Evolutionary conservation across 2,113 vertebrate genomes (phyloP), one percentile per base, ranked within the genome.

Genomic region (Tychaedon coryphoeus): DNA sequence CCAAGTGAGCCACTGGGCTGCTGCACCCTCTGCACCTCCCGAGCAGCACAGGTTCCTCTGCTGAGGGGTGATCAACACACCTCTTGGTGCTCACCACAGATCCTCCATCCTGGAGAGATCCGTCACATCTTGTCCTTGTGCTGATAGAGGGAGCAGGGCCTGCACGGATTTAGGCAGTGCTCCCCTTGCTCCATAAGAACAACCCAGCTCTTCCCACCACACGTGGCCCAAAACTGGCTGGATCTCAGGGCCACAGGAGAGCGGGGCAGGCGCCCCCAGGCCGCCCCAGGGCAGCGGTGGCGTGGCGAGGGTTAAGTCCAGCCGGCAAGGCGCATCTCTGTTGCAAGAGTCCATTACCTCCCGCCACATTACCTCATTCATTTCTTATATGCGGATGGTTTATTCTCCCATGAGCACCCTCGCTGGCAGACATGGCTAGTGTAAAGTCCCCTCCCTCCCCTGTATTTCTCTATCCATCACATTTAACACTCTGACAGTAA

Each of bases 401-500:
- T 99, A 97, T 97, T 98, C 97, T 99, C 99, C 98, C 98, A 98
- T 97, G 98, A 99, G 98, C 98, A 98, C 98, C 97, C 98, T 98
- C 98, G 98, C 97, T 97, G 97, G 98, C 98, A 98, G 98, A 98
- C 98, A 98, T 97, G 98, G 98, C 98, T 98, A 98, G 98, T 97
- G 98, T 98, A 98, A 98, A 98, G 98, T 98, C 98, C 97, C 98
- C 98, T 98, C 98, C 98, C 98, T 97, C 98, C 98, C 98, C 97
- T 97, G 97, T 92, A 96, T 98, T 98, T 99, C 98, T 99, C 99
- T 99, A 99, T 99, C 98, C 98, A 99, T 99, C 99, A 99, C 99
- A 99, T 99, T 99, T 99, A 99, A 99, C 99, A 99, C 99, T 98
- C 98, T 99, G 99, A 99, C 99, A 99, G 98, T 99, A 99, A 99